Percentiles rank a stretch among this genome's conserved stretches.
phyloP scores from a whole-genome alignment of 2,797 vertebrate genomes.

The Iguana delicatissima region DNA sequence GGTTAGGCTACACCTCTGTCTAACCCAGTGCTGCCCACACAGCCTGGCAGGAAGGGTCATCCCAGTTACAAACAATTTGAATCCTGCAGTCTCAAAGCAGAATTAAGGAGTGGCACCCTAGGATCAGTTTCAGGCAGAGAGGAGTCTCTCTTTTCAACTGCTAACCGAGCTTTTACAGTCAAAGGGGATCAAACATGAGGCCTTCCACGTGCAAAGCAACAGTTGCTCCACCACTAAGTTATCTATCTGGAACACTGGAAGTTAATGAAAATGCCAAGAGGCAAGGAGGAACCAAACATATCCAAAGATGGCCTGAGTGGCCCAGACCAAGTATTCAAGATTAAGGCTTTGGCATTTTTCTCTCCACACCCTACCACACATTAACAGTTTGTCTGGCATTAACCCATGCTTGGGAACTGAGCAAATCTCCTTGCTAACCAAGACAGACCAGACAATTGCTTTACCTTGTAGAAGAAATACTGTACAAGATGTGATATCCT shows the following conservation, averaged over 20 bases:
- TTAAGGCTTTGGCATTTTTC: background rate
- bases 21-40: no score
- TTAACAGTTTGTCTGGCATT: background rate
- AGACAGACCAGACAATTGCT: background rate
- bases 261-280: background rate
- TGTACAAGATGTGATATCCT: conserved; percentile 98
- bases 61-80: no score
- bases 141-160: no score
- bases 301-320: background rate
- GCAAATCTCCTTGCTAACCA: background rate
- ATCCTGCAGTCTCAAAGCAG: no score
- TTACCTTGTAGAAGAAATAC: conserved; percentile 99
- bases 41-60: no score
- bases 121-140: no score
- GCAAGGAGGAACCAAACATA: background rate
- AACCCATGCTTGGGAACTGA: no score
- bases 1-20: no score
- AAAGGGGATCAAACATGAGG: background rate
- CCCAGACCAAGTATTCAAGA: background rate
- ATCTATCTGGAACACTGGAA: background rate
- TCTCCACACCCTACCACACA: background rate
- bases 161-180: no score
- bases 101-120: no score
- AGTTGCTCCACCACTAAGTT: background rate
- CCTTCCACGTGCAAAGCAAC: background rate